Conservation (phyloP, 2,797 vertebrate species). For the Cossypha heuglini region DNA sequence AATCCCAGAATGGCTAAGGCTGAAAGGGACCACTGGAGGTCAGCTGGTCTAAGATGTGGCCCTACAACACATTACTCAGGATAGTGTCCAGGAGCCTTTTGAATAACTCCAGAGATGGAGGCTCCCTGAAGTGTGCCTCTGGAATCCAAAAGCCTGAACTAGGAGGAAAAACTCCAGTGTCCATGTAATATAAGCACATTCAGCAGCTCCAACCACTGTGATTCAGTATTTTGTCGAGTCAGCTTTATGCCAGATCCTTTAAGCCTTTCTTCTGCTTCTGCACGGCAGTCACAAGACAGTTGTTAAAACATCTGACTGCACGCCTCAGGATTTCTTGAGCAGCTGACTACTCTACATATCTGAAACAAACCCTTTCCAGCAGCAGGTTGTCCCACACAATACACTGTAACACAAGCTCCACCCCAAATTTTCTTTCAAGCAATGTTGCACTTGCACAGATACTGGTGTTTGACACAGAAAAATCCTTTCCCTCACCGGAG, state of each 20-base stretch:
- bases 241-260: neutral
- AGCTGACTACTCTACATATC: neutral
- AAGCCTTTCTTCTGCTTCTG: neutral
- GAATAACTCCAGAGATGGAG: neutral
- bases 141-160: neutral
- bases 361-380: neutral
- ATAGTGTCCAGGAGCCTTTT: neutral
- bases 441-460: neutral
- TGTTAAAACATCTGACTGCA: neutral
- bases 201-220: neutral
- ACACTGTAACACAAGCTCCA: neutral
- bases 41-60: neutral
- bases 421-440: neutral
- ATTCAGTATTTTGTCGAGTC: neutral
- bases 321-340: neutral
- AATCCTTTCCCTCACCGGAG: neutral
- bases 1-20: neutral
- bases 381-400: neutral
- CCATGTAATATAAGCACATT: rapidly evolving
- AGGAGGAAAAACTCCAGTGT: neutral
- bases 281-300: neutral
- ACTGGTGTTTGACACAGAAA: neutral
- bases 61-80: neutral
- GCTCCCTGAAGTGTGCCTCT: neutral
- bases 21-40: neutral